phyloP scores from a whole-genome alignment of 2,797 vertebrate genomes.

The Anguilla marmorata region DNA sequence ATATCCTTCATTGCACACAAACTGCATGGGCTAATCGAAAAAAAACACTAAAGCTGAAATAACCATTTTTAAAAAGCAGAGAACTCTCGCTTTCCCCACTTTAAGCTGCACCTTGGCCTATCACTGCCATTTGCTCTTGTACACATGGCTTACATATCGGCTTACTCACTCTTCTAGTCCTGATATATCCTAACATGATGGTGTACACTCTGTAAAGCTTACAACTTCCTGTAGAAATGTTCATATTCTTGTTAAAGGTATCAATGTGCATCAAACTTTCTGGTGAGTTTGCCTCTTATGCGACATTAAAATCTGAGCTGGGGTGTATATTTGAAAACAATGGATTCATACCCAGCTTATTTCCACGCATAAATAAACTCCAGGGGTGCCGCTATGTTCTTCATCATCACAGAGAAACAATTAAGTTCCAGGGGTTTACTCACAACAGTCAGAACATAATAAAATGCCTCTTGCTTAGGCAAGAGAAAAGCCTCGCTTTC shows the following conservation, averaged over 20 bases:
- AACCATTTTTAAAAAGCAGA: neutral
- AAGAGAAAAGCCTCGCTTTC: slow-evolving; percentile 1
- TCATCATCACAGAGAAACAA: slow-evolving; percentile 18
- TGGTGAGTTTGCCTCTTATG: neutral
- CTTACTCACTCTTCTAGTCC: neutral
- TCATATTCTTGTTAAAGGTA: neutral
- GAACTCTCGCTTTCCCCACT: neutral
- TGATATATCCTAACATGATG: neutral
- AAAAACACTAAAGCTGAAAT: no score
- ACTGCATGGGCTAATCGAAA: no score
- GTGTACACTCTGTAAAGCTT: neutral
- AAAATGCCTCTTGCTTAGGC: neutral
- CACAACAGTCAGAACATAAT: slow-evolving; percentile 7
- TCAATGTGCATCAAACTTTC: neutral
- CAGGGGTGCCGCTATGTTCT: slow-evolving; percentile 13
- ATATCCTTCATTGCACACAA: no score
- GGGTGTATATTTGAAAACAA: slow-evolving; percentile 24
- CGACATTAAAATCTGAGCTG: neutral
- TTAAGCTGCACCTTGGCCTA: neutral
- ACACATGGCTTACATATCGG: neutral
- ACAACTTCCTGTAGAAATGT: neutral
- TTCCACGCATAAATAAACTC: neutral
- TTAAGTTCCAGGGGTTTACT: slow-evolving; percentile 28
- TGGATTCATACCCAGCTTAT: neutral
- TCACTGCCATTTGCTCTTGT: neutral